Base-by-base conservation (phyloP, 1,140 invertebrate genomes). In the Drosophila fuyamai region DNA sequence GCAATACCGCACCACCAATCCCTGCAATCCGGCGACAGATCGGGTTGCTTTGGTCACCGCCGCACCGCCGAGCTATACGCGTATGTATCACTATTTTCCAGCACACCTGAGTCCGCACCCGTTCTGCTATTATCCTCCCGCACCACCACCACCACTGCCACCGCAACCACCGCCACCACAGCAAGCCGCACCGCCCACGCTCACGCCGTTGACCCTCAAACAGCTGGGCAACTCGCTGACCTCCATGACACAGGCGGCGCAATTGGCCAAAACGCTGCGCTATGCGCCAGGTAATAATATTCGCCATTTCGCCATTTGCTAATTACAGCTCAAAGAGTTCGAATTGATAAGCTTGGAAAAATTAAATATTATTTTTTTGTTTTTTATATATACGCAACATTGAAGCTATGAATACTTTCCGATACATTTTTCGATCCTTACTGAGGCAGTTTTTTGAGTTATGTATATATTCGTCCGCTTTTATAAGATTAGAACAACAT, bases 11-110 rank as follows among this genome's bases (percentile, higher is more conserved):
- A 77, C 54, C 50, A 59, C 47, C 38, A 70, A 76, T 55, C 77
- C 65, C 59, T 73, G 67, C 61, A 81, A 58, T 56, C 68, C 68
- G 35, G 12, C 57, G 51, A 58, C 93, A 93, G 93, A 93, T 93
- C 90, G 91, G 73, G 91, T 93, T 88, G 93, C 92, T 57, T 76
- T 93, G 74, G 93, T 93, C 85, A 92, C 92, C 63, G 93, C 92
- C 68, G 93, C 93, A 73, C 93, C 93, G 78, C 93, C 93, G 68
- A 93, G 93, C 92, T 94, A 94, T 92, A 93, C 93, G 90, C 92
- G 93, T 88, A 93, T 94, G 84, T 93, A 93, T 90, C 93, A 93
- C 91, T 93, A 93, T 92, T 93, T 92, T 92, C 91, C 91, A 92
- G 91, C 91, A 92, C 91, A 92, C 74, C 78, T 92, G 90, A 91